Conservation (phyloP, 2,888 invertebrate species). For the Chromoteleia sp. region DNA sequence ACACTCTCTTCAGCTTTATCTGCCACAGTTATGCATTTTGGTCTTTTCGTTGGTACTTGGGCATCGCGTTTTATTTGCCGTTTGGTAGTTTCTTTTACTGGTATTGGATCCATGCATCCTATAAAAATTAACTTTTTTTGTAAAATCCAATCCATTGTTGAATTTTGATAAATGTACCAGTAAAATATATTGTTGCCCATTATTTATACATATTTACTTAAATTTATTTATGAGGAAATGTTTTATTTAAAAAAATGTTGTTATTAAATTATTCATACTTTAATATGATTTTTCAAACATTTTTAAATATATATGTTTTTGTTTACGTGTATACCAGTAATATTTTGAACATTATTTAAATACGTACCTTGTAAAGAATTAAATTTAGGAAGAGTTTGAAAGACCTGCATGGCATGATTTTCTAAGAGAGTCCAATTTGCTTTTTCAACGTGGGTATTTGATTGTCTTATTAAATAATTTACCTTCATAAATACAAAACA, state of each 20-base stretch:
- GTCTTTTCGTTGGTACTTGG: slow-evolving; percentile 84
- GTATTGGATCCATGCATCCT: slow-evolving; percentile 55
- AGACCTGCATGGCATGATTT: slow-evolving; percentile 67
- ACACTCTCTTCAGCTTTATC: slow-evolving; percentile 86
- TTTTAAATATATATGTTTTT: no score
- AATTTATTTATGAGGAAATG: no score
- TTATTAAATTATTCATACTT: no score
- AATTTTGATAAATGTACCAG: background rate
- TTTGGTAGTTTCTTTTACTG: slow-evolving; percentile 44
- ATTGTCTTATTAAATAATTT: slow-evolving; percentile 45
- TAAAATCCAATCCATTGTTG: no score
- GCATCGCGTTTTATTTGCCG: slow-evolving; percentile 56
- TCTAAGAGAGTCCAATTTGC: slow-evolving; percentile 78
- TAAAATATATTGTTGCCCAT: background rate
- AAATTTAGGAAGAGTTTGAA: slow-evolving; percentile 72
- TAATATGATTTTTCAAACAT: no score
- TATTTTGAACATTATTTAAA: slow-evolving; percentile 29
- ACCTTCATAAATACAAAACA: slow-evolving; percentile 26
- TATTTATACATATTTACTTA: no score
- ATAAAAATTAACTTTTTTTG: no score
- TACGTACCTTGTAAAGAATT: slow-evolving; percentile 54
- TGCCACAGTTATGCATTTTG: slow-evolving; percentile 85
- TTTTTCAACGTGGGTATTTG: slow-evolving; percentile 58
- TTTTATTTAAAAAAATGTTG: no score
- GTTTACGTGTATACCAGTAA: no score